A percentile compares a stretch with the other conserved stretches of the same genome.
Conservation (phyloP, 2,888 invertebrate genomes). For the Koerneria pararmatus region DNA sequence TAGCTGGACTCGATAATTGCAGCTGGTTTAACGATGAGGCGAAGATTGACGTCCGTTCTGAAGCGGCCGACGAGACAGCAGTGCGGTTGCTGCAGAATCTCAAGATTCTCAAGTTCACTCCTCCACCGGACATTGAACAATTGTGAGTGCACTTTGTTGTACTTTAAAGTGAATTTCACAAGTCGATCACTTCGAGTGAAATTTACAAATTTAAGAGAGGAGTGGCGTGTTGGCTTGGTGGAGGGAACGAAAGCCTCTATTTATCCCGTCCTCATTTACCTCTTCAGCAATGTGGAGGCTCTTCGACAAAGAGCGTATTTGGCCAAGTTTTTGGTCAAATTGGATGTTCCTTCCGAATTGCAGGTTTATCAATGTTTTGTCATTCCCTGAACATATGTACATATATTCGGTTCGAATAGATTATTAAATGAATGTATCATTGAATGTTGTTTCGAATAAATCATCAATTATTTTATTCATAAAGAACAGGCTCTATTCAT, state of each 20-base stretch:
- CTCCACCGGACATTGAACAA: constrained; percentile 64
- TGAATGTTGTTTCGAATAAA: too few species aligned
- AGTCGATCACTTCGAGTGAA: background rate
- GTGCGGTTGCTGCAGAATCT: constrained; percentile 71
- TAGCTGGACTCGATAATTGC: constrained; percentile 23
- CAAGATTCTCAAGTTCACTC: constrained; percentile 76
- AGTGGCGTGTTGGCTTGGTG: constrained; percentile 69
- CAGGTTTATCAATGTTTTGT: constrained; percentile 60
- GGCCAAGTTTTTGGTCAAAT: constrained; percentile 66
- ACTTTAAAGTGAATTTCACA: constrained; percentile 7
- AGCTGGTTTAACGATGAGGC: constrained; percentile 46
- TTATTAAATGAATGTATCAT: too few species aligned
- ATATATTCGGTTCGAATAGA: too few species aligned
- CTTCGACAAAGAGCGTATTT: constrained; percentile 80
- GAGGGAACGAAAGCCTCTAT: constrained; percentile 74
- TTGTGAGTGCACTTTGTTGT: constrained; percentile 37
- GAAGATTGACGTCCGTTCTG: constrained; percentile 73
- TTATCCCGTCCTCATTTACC: constrained; percentile 77
- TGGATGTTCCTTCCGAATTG: constrained; percentile 24
- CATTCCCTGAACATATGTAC: constrained; percentile 45
- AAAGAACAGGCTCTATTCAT: too few species aligned
- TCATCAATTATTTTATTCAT: too few species aligned
- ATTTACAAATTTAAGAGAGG: constrained; percentile 62
- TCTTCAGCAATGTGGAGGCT: constrained; percentile 71
- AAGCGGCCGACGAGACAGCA: constrained; percentile 75